Evolutionary conservation across 1,140 invertebrate species (phyloP).

Genomic region (Ericerus pela): DNA sequence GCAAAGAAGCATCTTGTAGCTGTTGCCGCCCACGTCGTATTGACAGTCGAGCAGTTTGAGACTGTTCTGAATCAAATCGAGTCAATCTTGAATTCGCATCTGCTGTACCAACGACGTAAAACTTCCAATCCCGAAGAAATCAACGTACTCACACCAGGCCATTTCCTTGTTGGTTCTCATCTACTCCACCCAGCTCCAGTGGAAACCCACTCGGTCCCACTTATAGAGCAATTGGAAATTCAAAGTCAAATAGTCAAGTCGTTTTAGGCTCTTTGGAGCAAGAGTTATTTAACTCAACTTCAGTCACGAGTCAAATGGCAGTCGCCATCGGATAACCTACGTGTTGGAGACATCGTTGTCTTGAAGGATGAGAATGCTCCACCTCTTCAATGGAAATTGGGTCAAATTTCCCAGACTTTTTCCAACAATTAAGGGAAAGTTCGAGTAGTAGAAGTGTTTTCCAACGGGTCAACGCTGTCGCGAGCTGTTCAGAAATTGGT

Average conservation of each 20-base stretch:
- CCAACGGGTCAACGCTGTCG: no score
- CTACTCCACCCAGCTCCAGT: slow-evolving; percentile 12
- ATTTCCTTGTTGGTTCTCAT: slow-evolving; percentile 23
- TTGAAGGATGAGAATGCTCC: slow-evolving; percentile 21
- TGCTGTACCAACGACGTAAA: slow-evolving; percentile 19
- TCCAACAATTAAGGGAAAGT: no score
- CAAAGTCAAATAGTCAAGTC: slow-evolving; percentile 19
- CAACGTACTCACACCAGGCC: slow-evolving; percentile 23
- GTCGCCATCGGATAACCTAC: slow-evolving; percentile 6
- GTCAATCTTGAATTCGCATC: slow-evolving; percentile 27
- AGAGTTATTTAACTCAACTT: no score
- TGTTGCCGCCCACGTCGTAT: slow-evolving; percentile 12
- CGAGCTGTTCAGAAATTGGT: no score
- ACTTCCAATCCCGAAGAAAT: no score
- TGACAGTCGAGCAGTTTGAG: slow-evolving; percentile 27
- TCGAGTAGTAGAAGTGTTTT: no score
- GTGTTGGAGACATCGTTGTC: slow-evolving; percentile 21
- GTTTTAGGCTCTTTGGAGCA: slow-evolving; percentile 25
- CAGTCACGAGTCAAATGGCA: slow-evolving; percentile 25
- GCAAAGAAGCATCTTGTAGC: slow-evolving; percentile 18
- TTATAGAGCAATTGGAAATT: slow-evolving; percentile 17
- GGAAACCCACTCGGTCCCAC: slow-evolving; percentile 16
- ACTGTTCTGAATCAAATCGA: slow-evolving; percentile 25
- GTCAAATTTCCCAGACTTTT: no score
- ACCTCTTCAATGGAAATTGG: slow-evolving; percentile 26